phyloP scores from a whole-genome alignment of 1,140 invertebrate species.

The Glossosoma conforme region DNA sequence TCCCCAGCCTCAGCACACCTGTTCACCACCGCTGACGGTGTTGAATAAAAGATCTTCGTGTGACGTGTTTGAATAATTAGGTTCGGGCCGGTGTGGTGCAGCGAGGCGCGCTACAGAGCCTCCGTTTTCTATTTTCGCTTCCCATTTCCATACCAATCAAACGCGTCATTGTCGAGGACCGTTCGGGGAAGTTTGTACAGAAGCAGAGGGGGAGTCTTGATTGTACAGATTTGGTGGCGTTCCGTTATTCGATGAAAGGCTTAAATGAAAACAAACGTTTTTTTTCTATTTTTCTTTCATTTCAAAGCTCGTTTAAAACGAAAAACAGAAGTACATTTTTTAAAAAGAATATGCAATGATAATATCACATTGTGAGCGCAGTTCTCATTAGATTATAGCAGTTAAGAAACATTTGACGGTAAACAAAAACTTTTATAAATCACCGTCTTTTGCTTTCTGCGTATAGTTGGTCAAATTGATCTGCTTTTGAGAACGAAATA shows the following conservation, averaged over 20 bases:
- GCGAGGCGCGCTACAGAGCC: neutral
- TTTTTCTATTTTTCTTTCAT: constrained; percentile 9
- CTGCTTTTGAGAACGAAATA: too few relatives aligned
- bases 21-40: constrained; percentile 11
- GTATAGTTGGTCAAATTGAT: too few relatives aligned
- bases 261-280: neutral
- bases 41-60: constrained; percentile 22
- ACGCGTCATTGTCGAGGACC: constrained; percentile 30
- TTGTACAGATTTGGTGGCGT: constrained; percentile 12
- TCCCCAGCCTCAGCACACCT: constrained; percentile 1
- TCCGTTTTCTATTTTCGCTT: constrained; percentile 15
- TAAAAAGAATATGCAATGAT: too few relatives aligned
- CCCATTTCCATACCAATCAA: constrained; percentile 31
- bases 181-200: too few relatives aligned
- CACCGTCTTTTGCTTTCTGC: too few relatives aligned
- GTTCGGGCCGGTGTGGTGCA: constrained; percentile 5
- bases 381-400: too few relatives aligned
- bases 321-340: too few relatives aligned
- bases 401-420: too few relatives aligned
- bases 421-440: too few relatives aligned
- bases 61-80: constrained; percentile 25
- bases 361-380: too few relatives aligned
- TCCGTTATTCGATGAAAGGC: constrained; percentile 2
- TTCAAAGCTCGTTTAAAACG: too few relatives aligned
- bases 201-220: constrained; percentile 17